These are phyloP conservation scores for Trissolcus basalis DNA, from an alignment of 1,140 invertebrate genomes.

Conservation along the genomic window DNA sequence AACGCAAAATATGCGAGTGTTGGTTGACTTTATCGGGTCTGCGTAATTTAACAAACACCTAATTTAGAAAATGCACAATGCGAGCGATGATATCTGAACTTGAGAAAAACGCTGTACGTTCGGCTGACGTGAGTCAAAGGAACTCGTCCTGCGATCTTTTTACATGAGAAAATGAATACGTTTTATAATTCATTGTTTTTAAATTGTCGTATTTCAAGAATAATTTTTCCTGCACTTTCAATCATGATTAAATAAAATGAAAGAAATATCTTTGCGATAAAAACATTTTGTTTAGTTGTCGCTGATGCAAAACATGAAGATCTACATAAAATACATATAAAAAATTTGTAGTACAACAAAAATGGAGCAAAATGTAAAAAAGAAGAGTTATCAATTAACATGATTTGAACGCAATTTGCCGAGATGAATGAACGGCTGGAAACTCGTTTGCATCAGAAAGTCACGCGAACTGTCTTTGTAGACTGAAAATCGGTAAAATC, in stretches of 20 bases:
- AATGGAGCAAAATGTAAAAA: too few species aligned
- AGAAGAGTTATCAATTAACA: background rate
- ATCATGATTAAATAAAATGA: background rate
- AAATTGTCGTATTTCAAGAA: constrained; percentile 36
- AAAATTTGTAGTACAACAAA: too few species aligned
- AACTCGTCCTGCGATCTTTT: constrained; percentile 11
- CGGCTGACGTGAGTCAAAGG: constrained; percentile 23
- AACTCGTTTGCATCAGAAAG: constrained; percentile 33
- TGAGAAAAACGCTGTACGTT: constrained; percentile 36
- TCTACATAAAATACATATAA: too few species aligned
- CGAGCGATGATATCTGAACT: constrained; percentile 43
- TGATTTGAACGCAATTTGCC: constrained; percentile 20
- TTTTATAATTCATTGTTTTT: constrained; percentile 24
- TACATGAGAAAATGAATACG: constrained; percentile 24
- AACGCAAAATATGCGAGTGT: constrained; percentile 36
- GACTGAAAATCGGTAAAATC: constrained; percentile 19
- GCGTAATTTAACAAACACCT: constrained; percentile 57
- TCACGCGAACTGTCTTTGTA: constrained; percentile 38
- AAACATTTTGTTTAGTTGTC: background rate
- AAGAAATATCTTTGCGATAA: background rate
- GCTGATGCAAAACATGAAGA: background rate
- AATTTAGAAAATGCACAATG: constrained; percentile 53
- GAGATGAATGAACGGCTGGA: constrained; percentile 24
- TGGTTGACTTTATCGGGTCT: constrained; percentile 27
- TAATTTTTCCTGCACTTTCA: constrained; percentile 17